These are phyloP conservation scores for Helostoma temminkii DNA, from an alignment of 2,797 vertebrate species.

Conservation along the genomic window DNA sequence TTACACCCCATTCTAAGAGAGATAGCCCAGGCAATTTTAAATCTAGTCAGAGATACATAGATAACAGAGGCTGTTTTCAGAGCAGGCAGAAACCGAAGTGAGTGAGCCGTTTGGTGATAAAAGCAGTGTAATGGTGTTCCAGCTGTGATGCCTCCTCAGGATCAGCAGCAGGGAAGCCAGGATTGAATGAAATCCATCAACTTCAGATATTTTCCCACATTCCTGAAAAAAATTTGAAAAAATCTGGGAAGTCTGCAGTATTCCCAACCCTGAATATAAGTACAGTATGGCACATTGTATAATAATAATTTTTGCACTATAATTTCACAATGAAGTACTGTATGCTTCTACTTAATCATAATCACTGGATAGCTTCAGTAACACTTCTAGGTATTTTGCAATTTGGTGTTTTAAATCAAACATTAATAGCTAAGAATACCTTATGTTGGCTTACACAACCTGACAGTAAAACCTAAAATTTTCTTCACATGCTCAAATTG, in stretches of 20 bases:
- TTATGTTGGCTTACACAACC: no score
- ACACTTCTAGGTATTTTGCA: background rate
- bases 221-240: conserved; percentile 24
- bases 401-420: no score
- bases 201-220: conserved; percentile 29
- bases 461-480: no score
- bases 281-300: background rate
- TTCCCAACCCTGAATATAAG: background rate
- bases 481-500: no score
- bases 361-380: background rate
- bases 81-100: conserved; percentile 28
- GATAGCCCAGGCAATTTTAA: conserved; percentile 67
- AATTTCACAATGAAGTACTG: background rate
- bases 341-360: background rate
- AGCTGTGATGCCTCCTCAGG: conserved; percentile 34
- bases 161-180: conserved; percentile 52
- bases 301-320: background rate
- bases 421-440: no score
- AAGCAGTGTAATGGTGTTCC: conserved; percentile 69
- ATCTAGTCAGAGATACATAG: conserved; percentile 58
- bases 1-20: conserved; percentile 45
- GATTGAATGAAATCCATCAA: conserved; percentile 54
- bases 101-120: conserved; percentile 65
- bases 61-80: conserved; percentile 53
- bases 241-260: conserved; percentile 6